Percentiles rank a stretch among this genome's conserved stretches.
These are phyloP conservation scores for Brenthis hecate DNA, from an alignment of 2,888 invertebrate genomes.

Conservation along the genomic window DNA sequence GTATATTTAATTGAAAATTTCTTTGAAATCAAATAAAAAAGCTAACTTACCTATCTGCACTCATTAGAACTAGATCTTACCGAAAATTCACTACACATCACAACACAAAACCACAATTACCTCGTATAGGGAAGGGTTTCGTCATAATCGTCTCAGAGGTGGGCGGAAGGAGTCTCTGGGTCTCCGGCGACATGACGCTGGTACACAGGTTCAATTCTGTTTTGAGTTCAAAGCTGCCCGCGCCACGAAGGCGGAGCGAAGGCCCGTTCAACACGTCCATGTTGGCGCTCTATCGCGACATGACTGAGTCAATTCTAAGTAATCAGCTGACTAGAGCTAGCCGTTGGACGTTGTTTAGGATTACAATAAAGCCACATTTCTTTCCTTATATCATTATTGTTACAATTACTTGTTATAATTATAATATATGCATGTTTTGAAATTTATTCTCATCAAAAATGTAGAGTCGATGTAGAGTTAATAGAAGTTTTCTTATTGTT, in stretches of 20 bases:
- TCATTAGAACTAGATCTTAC: background rate
- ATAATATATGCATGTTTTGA: background rate
- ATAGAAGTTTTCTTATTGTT: background rate
- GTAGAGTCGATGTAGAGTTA: conserved; percentile 2
- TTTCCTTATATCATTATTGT: background rate
- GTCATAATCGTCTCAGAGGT: conserved; percentile 93
- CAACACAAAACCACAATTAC: conserved; percentile 63
- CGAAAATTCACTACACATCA: background rate
- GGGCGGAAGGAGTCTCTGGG: conserved; percentile 86
- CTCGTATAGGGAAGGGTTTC: conserved; percentile 93
- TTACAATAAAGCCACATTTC: background rate
- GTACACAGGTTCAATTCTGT: conserved; percentile 84
- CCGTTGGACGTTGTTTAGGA: background rate
- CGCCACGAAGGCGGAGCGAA: conserved; percentile 77
- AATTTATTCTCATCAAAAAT: background rate
- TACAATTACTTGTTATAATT: background rate
- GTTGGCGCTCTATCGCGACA: conserved; percentile 63
- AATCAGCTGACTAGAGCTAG: conserved; percentile 9
- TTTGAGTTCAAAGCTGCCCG: conserved; percentile 63
- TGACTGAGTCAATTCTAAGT: conserved; percentile 55
- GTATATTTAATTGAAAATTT: too few species aligned
- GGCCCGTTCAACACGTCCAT: conserved; percentile 72
- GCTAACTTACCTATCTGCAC: background rate
- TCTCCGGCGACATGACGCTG: conserved; percentile 88
- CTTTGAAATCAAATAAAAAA: background rate